Evolutionary conservation across 2,888 invertebrate species (phyloP).

Genomic region (Tetragonula carbonaria): DNA sequence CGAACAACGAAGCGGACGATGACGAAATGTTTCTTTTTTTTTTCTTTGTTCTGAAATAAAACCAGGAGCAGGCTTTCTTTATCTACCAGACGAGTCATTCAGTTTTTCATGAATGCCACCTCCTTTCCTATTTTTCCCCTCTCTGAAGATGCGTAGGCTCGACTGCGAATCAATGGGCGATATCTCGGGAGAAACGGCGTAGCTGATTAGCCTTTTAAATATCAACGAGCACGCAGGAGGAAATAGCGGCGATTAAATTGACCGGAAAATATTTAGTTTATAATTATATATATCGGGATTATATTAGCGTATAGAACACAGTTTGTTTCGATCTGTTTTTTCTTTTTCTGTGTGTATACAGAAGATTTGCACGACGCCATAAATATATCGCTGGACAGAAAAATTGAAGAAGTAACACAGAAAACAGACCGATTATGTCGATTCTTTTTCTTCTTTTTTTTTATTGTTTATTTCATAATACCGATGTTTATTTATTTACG

Average conservation of each 20-base stretch:
- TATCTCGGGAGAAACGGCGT: neutral
- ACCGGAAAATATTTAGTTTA: neutral
- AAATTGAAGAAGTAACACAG: neutral
- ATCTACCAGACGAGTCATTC: constrained; percentile 42
- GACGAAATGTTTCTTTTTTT: constrained; percentile 63
- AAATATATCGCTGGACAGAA: neutral
- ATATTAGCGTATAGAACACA: neutral
- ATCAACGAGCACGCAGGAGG: neutral
- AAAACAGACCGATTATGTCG: neutral
- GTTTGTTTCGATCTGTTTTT: neutral
- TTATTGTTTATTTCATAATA: neutral
- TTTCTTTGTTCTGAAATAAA: constrained; percentile 68
- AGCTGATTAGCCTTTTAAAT: neutral
- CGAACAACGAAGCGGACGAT: constrained; percentile 44
- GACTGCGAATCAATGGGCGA: neutral
- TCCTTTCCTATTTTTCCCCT: constrained; percentile 23
- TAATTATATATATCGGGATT: neutral
- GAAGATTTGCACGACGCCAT: neutral
- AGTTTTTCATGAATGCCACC: constrained; percentile 10
- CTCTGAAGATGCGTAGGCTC: neutral
- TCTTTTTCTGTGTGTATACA: neutral
- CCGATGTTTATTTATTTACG: neutral
- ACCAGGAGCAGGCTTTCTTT: constrained; percentile 65
- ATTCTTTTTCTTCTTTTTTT: neutral
- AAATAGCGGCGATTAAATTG: neutral